Conservation (phyloP, 1,140 invertebrate species). For the Nephila pilipes region DNA sequence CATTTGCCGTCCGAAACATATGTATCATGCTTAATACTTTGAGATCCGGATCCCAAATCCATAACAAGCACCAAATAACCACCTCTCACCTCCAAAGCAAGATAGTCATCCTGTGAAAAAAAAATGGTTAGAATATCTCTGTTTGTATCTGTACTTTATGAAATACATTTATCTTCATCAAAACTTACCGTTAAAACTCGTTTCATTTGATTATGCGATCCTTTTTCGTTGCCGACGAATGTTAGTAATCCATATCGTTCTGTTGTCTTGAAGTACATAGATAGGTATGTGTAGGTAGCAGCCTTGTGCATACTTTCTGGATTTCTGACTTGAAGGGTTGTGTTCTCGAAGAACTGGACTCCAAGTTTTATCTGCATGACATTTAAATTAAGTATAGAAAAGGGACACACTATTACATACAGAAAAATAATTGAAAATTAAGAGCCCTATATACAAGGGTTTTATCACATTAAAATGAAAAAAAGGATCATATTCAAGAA, state of each 20-base stretch:
- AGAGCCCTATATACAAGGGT: too few species aligned
- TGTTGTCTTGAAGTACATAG: constrained; percentile 90
- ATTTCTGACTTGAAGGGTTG: constrained; percentile 91
- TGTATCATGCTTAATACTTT: constrained; percentile 86
- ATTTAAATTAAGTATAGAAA: too few species aligned
- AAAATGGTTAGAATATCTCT: background rate
- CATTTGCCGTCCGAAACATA: constrained; percentile 88
- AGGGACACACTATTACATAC: too few species aligned
- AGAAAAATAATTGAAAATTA: too few species aligned
- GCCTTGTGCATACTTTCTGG: constrained; percentile 90
- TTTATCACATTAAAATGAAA: too few species aligned
- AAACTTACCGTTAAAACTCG: constrained; percentile 61
- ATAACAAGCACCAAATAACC: constrained; percentile 92
- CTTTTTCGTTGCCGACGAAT: constrained; percentile 94
- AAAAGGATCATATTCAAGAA: too few species aligned
- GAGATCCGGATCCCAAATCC: constrained; percentile 92
- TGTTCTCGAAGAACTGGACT: constrained; percentile 91
- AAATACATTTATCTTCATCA: background rate
- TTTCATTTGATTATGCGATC: constrained; percentile 83
- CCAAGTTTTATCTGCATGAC: constrained; percentile 86
- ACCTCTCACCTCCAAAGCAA: constrained; percentile 94
- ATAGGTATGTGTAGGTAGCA: constrained; percentile 92
- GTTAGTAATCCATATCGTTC: constrained; percentile 91
- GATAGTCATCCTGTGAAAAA: constrained; percentile 90
- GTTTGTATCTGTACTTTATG: too few species aligned